Evolutionary conservation across 2,888 invertebrate genomes (phyloP), one percentile per base, ranked within the genome.

Genomic region (Zygaena filipendulae): DNA sequence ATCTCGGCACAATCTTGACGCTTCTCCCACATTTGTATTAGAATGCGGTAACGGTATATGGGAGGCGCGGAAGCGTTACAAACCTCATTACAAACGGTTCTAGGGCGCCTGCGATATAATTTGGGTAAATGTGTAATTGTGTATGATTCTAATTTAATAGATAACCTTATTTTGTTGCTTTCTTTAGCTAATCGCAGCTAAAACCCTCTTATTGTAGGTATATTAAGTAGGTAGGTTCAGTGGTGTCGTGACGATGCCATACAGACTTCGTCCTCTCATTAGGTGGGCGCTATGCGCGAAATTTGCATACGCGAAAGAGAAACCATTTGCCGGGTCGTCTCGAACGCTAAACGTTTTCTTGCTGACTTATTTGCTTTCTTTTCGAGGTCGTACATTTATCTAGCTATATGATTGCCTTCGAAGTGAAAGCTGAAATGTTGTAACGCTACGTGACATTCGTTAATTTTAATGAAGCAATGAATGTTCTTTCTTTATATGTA

Each of bases 21-120:
- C 46, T 49, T n/a, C n/a, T n/a, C 51, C 57, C 57, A 47, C 59
- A 72, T 72, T 72, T 68, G 67, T 68, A 64, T 70, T 69, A 71
- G 70, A 69, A 66, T 63, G 56, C 58, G 61, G 57, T 77, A 75
- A 77, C 77, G 75, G 75, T n/a, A n/a, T n/a, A n/a, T n/a, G n/a
- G n/a, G n/a, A n/a, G n/a, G n/a, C n/a, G n/a, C n/a, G n/a, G n/a
- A n/a, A n/a, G n/a, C n/a, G n/a, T n/a, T n/a, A n/a, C n/a, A n/a
- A n/a, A n/a, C n/a, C n/a, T n/a, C n/a, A n/a, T n/a, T n/a, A n/a
- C n/a, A n/a, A n/a, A n/a, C n/a, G n/a, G n/a, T n/a, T n/a, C n/a
- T n/a, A n/a, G n/a, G n/a, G n/a, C n/a, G n/a, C n/a, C n/a, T n/a
- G n/a, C n/a, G n/a, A n/a, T n/a, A n/a, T n/a, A n/a, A n/a, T n/a